phyloP scores from a whole-genome alignment of 2,888 invertebrate genomes.

The Acrobeloides nanus region DNA sequence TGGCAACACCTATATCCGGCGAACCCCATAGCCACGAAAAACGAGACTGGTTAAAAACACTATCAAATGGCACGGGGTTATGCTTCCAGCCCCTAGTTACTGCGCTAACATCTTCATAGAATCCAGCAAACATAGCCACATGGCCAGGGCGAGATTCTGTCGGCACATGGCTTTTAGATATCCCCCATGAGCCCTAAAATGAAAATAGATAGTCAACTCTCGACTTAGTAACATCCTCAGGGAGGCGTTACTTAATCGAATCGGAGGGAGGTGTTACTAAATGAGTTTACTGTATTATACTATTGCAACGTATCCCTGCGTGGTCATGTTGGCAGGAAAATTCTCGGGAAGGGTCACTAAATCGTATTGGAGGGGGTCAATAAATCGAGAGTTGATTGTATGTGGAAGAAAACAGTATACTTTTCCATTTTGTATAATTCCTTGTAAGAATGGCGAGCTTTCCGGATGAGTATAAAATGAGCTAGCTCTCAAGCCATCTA shows the following conservation, averaged over 20 bases:
- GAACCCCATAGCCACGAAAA: constrained; percentile 89
- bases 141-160: constrained; percentile 96
- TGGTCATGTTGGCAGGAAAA: no score
- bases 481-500: constrained; percentile 73
- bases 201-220: not conserved
- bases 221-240: no score
- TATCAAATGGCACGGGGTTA: constrained; percentile 93
- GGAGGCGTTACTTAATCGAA: no score
- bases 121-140: constrained; percentile 86
- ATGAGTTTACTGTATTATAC: no score
- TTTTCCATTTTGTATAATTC: constrained; percentile 31
- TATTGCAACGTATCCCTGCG: no score
- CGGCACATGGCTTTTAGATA: constrained; percentile 83
- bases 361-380: no score
- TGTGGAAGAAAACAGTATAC: no score
- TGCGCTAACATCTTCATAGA: constrained; percentile 96
- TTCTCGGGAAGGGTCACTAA: no score
- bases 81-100: constrained; percentile 84
- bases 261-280: no score
- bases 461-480: constrained; percentile 63
- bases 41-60: constrained; percentile 79
- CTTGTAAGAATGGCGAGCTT: constrained; percentile 42
- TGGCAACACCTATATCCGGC: no score
- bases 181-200: constrained; percentile 59
- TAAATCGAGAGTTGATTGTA: no score